Evolutionary conservation across 2,888 invertebrate genomes (phyloP).

Genomic region (Bruchidius siliquastri): DNA sequence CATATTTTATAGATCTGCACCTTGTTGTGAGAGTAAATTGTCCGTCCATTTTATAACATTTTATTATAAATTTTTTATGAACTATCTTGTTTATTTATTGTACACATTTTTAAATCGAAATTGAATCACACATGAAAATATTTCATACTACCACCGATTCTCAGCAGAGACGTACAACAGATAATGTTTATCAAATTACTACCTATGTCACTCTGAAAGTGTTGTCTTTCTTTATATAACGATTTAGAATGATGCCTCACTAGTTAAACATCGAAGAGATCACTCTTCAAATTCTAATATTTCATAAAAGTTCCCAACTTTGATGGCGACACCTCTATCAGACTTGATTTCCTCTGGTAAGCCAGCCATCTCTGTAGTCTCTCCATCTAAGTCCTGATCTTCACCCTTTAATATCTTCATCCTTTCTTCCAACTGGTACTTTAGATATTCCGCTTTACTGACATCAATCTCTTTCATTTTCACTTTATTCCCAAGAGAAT

Average conservation of each 20-base stretch:
- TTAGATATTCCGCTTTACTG: conserved; percentile 24
- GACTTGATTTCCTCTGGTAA: conserved; percentile 33
- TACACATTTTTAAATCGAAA: background rate
- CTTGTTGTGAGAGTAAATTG: conserved; percentile 1
- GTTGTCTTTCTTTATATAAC: no score
- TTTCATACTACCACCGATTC: background rate
- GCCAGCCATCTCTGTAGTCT: conserved; percentile 11
- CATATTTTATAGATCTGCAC: background rate
- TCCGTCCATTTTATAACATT: conserved; percentile 19
- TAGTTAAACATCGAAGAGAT: no score
- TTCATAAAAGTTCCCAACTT: conserved; percentile 37
- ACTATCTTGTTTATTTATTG: background rate
- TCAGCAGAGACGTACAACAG: background rate
- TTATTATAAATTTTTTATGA: conserved; percentile 7
- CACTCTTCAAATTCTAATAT: conserved; percentile 34
- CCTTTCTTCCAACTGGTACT: conserved; percentile 31
- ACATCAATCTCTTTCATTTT: conserved; percentile 22
- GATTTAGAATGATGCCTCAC: no score
- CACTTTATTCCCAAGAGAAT: conserved; percentile 24
- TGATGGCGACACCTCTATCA: conserved; percentile 36
- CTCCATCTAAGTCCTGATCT: conserved; percentile 4
- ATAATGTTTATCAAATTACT: no score
- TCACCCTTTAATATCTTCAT: conserved; percentile 27
- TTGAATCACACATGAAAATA: background rate
- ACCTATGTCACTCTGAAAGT: no score